Evolutionary conservation across 2,113 vertebrate species (phyloP).

Genomic region (Aplodontia rufa): DNA sequence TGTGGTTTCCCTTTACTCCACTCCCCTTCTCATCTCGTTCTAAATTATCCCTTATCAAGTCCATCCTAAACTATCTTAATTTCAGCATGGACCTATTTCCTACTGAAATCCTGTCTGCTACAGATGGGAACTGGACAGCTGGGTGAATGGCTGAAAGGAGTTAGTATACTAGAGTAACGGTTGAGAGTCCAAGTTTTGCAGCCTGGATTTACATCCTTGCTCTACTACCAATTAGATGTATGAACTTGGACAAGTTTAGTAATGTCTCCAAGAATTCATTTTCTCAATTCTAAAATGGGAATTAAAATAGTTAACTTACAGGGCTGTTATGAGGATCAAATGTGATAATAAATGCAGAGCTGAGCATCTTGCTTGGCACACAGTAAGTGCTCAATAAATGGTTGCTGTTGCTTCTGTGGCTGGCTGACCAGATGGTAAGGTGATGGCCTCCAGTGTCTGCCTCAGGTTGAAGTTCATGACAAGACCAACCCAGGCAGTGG

Average conservation of each 20-base stretch:
- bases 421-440: not conserved
- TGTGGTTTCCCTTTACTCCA: not conserved
- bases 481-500: not conserved
- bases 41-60: not conserved
- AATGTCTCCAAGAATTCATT: slow-evolving; percentile 16
- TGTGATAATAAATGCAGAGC: not conserved
- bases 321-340: not conserved
- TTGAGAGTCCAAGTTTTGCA: not conserved
- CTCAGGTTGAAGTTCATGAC: not conserved
- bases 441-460: not conserved
- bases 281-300: slow-evolving; percentile 17
- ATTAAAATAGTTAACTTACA: slow-evolving; percentile 7
- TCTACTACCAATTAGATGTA: not conserved
- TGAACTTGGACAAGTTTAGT: slow-evolving; percentile 23
- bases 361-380: not conserved
- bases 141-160: not conserved
- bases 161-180: not conserved
- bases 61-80: not conserved
- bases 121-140: not conserved
- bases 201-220: not conserved
- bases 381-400: not conserved
- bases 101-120: not conserved
- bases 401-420: not conserved
- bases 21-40: not conserved
- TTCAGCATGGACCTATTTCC: not conserved